Conservation (phyloP, 2,797 vertebrate genomes). For the Ceryle rudis region DNA sequence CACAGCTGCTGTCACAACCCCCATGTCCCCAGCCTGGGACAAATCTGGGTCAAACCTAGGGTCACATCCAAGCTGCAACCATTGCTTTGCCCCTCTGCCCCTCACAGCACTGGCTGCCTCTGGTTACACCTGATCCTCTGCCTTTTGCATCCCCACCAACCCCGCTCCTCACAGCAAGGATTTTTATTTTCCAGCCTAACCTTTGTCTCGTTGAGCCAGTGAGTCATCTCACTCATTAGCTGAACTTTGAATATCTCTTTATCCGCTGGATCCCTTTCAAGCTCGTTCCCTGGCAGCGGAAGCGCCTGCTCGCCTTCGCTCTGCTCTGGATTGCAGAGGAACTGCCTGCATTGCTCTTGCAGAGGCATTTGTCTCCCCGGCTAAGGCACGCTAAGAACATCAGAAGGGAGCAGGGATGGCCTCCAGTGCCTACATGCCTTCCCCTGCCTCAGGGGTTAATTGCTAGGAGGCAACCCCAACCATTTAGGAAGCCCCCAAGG, state of each 20-base stretch:
- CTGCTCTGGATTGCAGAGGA: constrained; percentile 31
- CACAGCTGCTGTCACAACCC: rapidly evolving
- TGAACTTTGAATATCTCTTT: constrained; percentile 75
- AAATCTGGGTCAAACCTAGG: not conserved
- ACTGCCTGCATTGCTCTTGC: not conserved
- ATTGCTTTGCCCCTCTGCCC: not conserved
- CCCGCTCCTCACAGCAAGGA: constrained; percentile 28
- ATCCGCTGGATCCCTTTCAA: constrained; percentile 74
- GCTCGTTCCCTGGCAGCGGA: constrained; percentile 72
- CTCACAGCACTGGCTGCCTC: not conserved
- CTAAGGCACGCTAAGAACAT: not conserved
- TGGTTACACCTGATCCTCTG: not conserved
- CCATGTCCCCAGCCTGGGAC: not conserved
- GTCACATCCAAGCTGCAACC: not conserved
- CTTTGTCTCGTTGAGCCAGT: constrained; percentile 76
- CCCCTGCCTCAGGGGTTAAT: not conserved
- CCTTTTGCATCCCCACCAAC: not conserved
- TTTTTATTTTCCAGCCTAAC: constrained; percentile 64
- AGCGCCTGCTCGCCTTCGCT: constrained; percentile 26
- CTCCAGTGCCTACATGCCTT: not conserved
- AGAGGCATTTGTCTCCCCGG: not conserved
- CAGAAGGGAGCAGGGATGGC: not conserved
- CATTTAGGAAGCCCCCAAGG: not conserved
- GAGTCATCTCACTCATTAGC: constrained; percentile 80
- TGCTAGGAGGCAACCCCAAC: not conserved